Base-by-base conservation (phyloP, 2,888 invertebrate genomes). In the Dynastes maya region DNA sequence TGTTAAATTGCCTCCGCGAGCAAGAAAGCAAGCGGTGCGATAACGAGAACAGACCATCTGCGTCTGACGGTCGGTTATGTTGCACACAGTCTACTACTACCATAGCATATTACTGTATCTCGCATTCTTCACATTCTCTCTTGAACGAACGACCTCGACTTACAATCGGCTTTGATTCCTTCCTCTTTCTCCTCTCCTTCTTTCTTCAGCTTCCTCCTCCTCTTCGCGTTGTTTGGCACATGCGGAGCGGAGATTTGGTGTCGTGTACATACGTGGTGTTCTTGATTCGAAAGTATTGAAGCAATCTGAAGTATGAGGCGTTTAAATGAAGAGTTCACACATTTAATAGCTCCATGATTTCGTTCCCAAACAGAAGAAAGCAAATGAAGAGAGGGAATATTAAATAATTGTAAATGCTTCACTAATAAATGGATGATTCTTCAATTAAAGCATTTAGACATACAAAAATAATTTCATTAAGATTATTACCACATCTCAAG, bases 71-170 rank as follows among this genome's bases (percentile, higher is more conserved):
- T n/a, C 49, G 65, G 22, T 40, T 64, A 51, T 64, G 64, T 65
- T 67, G 76, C 51, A 51, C 64, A 51, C 22, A 32, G 32, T 55
- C 53, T 55, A 55, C 53, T 55, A n/a, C 16, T 55, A 45, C 45
- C 51, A 29, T 63, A 65, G 65, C 72, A 27, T 72, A 72, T 78
- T 82, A 83, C 83, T 81, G 82, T 83, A 82, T 77, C 81, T 81
- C 77, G 70, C 83, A 83, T 83, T 82, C 83, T 78, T 67, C 55
- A 79, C 81, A 83, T 83, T 82, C 83, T 72, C 83, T 72, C 40
- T 61, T 37, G 11, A 27, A 72, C 40, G 72, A 72, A 72, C 72
- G 72, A 72, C 72, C 81, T 78, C 78, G 72, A 72, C 72, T 72
- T 72, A 72, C 61, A 72, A 72, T 72, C 61, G 58, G 72, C 72